Evolutionary conservation across 2,797 vertebrate genomes (phyloP).

Genomic region (Lacerta agilis): DNA sequence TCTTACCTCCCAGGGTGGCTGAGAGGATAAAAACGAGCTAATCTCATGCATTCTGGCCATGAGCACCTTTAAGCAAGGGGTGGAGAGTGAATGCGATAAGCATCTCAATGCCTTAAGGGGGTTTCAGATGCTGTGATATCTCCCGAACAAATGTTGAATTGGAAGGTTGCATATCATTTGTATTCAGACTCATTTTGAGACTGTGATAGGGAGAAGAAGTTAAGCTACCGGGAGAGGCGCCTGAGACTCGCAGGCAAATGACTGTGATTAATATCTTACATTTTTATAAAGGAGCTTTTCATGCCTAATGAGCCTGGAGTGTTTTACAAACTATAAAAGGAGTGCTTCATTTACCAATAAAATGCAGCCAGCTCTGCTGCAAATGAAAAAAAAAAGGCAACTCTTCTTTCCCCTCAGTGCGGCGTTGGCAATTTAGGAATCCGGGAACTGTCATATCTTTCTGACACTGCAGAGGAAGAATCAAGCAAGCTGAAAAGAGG

Average conservation of each 20-base stretch:
- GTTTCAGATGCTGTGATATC: background rate
- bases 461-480: background rate
- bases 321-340: slow-evolving; percentile 24
- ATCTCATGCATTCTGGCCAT: background rate
- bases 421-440: slow-evolving; percentile 11
- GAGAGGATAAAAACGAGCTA: background rate
- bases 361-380: background rate
- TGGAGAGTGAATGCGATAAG: background rate
- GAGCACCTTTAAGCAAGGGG: background rate
- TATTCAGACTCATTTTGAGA: background rate
- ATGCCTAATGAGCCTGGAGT: slow-evolving; percentile 22
- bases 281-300: slow-evolving; percentile 31
- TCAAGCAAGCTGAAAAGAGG: background rate
- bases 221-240: background rate
- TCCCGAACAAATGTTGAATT: background rate
- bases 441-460: background rate
- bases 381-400: slow-evolving; percentile 1
- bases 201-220: background rate
- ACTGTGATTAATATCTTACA: slow-evolving; percentile 27
- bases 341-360: slow-evolving; percentile 27
- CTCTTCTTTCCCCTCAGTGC: background rate
- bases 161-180: background rate
- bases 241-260: slow-evolving; percentile 31
- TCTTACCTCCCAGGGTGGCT: background rate
- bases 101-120: background rate